Evolutionary conservation across 2,797 vertebrate species (phyloP).

Genomic region (Chrosomus eos): DNA sequence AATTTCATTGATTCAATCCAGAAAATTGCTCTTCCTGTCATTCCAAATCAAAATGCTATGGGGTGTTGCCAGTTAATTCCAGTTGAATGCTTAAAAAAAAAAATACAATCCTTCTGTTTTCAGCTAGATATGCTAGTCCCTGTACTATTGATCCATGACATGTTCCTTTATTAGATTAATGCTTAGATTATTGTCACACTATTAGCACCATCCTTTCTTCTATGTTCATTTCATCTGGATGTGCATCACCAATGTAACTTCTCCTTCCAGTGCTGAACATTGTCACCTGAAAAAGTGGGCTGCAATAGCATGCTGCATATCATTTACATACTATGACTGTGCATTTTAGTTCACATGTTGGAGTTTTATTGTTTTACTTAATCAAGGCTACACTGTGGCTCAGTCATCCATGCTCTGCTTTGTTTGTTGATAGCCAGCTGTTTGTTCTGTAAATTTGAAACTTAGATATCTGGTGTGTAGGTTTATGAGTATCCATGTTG

Average conservation of each 20-base stretch:
- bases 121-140: background rate
- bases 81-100: background rate
- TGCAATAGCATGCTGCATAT: background rate
- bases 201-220: background rate
- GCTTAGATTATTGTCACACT: background rate
- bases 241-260: background rate
- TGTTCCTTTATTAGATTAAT: background rate
- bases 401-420: background rate
- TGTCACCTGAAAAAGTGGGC: background rate
- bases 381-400: background rate
- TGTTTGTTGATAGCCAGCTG: background rate
- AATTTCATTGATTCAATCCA: background rate
- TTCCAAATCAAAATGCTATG: background rate
- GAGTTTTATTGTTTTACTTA: background rate
- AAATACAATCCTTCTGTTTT: background rate
- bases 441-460: background rate
- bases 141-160: background rate
- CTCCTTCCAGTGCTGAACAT: background rate
- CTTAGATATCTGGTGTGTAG: background rate
- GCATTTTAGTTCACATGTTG: background rate
- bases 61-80: background rate
- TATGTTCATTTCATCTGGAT: background rate
- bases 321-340: background rate
- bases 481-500: background rate
- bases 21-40: background rate